Conservation (phyloP, 2,113 vertebrate genomes). For the Loxodonta africana region DNA sequence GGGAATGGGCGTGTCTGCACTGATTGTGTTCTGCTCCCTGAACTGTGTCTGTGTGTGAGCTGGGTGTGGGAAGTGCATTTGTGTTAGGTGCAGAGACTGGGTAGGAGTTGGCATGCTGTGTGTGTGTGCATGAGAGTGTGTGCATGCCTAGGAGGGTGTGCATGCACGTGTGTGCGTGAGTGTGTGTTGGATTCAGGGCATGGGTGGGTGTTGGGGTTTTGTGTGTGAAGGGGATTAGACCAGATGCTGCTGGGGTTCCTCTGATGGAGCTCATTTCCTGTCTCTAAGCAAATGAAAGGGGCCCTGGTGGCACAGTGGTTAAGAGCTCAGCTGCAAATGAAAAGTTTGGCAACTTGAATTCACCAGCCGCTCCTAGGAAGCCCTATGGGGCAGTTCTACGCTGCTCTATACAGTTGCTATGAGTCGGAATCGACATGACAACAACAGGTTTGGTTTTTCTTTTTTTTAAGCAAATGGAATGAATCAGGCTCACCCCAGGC, state of each 20-base stretch:
- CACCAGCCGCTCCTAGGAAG: no score
- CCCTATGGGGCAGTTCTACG: no score
- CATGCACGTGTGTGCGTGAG: background rate
- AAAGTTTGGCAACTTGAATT: no score
- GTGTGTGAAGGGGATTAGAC: background rate
- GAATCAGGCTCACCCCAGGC: background rate
- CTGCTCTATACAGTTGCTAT: no score
- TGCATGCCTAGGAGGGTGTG: background rate
- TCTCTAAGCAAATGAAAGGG: background rate
- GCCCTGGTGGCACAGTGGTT: no score
- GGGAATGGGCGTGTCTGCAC: background rate
- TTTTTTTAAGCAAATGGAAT: background rate
- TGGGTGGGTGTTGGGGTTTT: background rate
- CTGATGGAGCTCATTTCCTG: background rate
- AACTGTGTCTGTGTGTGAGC: background rate
- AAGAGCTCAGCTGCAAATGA: no score
- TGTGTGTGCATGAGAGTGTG: background rate
- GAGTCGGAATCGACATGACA: no score
- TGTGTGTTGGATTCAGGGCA: background rate
- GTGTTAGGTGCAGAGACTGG: background rate
- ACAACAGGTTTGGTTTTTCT: no score
- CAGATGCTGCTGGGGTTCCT: background rate
- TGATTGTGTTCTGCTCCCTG: background rate
- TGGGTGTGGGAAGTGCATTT: background rate
- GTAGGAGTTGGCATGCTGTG: background rate